Evolutionary conservation across 2,797 vertebrate genomes (phyloP), one percentile per base, ranked within the genome.

Genomic region (Neosilurus mollespiculum): DNA sequence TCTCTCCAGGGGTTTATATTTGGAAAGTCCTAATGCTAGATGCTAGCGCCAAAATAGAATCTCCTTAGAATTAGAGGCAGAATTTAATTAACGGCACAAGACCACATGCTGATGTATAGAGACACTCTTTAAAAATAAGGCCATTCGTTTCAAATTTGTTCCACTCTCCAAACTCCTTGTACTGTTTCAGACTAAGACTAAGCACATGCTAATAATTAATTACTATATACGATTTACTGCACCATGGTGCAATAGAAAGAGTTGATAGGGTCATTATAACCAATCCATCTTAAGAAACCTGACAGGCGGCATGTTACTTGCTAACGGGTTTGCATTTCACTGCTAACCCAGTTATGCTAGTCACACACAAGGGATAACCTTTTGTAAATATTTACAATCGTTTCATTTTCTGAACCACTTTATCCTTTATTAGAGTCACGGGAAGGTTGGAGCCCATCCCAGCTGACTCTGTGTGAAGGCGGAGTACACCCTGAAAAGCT

Each of bases 21-120:
- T 86, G 83, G 85, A 85, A 88, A 56, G 78, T 26, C 62, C 75
- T 75, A 86, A 86, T 83, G 83, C 49, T 84, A 82, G 69, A 80
- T 37, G 86, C 80, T 78, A 83, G 73, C 51, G 18, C 77, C 56
- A 16, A 58, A 83, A 76, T 56, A 49, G 54, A 71, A 75, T 65
- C 71, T 67, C 61, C 34, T 81, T 70, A 73, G 81, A 82, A 66
- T 83, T 56, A 59, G 66, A 83, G 81, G 69, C 54, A 79, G 73
- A 84, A 81, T 85, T 83, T 82, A 86, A 86, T 88, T 65, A 85
- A 66, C 70, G 59, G 24, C 75, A 51, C 56, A 9, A 54, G 66
- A 71, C 83, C 59, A 58, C 26, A 71, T 53, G 64, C 56, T 81
- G 81, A 81, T 81, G 81, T 66, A 75, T 49, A 30, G 76, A 67